Percentiles rank a stretch among this genome's conserved stretches.
These are phyloP conservation scores for Phania funesta DNA, from an alignment of 2,888 invertebrate genomes.

Conservation along the genomic window DNA sequence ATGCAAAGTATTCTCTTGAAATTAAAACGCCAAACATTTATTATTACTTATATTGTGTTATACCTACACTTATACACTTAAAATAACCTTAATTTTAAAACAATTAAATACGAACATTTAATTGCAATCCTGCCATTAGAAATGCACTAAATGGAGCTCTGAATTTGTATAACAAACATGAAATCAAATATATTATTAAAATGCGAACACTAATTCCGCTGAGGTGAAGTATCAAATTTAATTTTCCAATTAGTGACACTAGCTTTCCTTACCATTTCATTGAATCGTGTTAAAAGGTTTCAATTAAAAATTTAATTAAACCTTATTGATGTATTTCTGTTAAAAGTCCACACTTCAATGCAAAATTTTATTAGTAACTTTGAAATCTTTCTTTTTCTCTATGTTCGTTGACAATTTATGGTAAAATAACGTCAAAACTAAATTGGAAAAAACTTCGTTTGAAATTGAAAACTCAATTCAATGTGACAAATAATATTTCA, in stretches of 20 bases:
- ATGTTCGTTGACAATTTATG: slow-evolving; percentile 15
- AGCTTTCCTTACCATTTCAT: too few relatives aligned
- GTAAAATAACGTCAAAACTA: neutral
- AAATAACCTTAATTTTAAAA: too few relatives aligned
- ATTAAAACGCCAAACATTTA: too few relatives aligned
- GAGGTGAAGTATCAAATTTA: neutral
- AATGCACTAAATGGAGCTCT: neutral
- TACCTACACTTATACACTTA: too few relatives aligned
- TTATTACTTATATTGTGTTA: too few relatives aligned
- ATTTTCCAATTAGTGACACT: slow-evolving; percentile 3
- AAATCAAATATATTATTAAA: slow-evolving; percentile 7
- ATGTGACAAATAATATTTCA: slow-evolving; percentile 50
- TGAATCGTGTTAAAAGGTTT: slow-evolving; percentile 34
- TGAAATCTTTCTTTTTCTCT: neutral
- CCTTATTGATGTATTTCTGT: slow-evolving; percentile 28
- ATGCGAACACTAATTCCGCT: neutral
- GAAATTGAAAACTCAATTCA: slow-evolving; percentile 47
- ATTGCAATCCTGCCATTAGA: neutral
- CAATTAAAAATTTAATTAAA: slow-evolving; percentile 49
- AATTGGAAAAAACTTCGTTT: slow-evolving; percentile 22
- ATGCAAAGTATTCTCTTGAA: too few relatives aligned
- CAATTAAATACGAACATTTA: too few relatives aligned
- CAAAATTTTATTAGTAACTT: slow-evolving; percentile 7
- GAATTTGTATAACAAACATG: neutral
- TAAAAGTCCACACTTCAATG: slow-evolving; percentile 4